These are phyloP conservation scores for Adelges cooleyi DNA, from an alignment of 1,140 invertebrate genomes.

Conservation along the genomic window DNA sequence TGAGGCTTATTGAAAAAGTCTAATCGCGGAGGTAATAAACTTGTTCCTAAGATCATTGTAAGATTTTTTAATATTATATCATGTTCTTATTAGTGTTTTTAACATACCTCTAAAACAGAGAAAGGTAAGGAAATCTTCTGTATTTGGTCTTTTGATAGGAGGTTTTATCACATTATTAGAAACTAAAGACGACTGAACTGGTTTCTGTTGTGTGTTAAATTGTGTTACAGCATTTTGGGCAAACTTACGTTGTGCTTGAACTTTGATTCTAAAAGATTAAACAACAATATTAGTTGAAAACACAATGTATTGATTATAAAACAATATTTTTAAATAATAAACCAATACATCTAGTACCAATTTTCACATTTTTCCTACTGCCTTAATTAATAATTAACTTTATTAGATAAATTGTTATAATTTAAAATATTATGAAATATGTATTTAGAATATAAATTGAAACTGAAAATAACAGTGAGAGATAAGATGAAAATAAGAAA, in stretches of 20 bases:
- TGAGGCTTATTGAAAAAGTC: constrained; percentile 55
- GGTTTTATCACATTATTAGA: constrained; percentile 14
- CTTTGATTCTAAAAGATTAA: constrained; percentile 65
- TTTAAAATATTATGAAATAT: no score
- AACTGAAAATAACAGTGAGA: no score
- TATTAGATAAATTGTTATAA: no score
- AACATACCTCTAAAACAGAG: constrained; percentile 66
- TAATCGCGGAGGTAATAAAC: constrained; percentile 56
- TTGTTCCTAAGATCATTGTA: constrained; percentile 45
- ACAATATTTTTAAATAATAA: no score
- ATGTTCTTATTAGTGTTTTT: constrained; percentile 8
- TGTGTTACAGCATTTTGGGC: constrained; percentile 56
- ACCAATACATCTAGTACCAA: no score
- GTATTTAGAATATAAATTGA: no score
- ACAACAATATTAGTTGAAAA: no score
- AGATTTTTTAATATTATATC: neutral
- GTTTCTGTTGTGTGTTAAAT: constrained; percentile 44
- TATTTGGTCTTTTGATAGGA: constrained; percentile 48
- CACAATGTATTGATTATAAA: no score
- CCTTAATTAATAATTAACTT: no score
- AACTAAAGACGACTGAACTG: constrained; percentile 39
- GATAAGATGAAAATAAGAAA: no score
- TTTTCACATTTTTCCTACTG: no score
- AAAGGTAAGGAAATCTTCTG: constrained; percentile 83
- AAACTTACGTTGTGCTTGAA: constrained; percentile 83